Percentiles rank a stretch among this genome's conserved stretches.
Conservation (phyloP, 2,797 vertebrate species). For the Enteromius anoplus region DNA sequence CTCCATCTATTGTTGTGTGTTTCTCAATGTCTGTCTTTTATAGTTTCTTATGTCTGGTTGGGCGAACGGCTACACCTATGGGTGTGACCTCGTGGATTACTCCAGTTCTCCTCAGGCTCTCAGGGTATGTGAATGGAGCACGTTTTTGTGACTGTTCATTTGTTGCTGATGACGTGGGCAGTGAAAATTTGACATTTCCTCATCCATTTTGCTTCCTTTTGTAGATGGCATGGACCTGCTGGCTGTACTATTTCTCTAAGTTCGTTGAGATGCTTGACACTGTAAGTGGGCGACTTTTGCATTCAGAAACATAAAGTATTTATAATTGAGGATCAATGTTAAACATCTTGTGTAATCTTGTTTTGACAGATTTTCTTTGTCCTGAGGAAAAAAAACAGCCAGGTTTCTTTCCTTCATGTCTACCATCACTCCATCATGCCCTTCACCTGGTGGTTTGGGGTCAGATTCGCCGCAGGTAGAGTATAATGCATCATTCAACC, state of each 20-base stretch:
- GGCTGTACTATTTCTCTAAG: slow-evolving; percentile 89
- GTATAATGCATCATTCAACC: background rate
- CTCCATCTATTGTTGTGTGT: slow-evolving; percentile 1
- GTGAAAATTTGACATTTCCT: background rate
- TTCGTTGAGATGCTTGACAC: slow-evolving; percentile 88
- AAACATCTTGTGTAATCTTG: background rate
- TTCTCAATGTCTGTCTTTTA: background rate
- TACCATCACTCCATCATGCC: slow-evolving; percentile 90
- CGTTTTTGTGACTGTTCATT: background rate
- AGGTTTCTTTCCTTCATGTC: slow-evolving; percentile 87
- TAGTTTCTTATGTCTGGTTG: slow-evolving; percentile 90
- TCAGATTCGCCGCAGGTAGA: slow-evolving; percentile 88
- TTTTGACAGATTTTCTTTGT: slow-evolving; percentile 84
- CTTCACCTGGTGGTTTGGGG: slow-evolving; percentile 92
- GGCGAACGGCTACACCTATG: slow-evolving; percentile 86
- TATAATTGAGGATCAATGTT: too few species aligned
- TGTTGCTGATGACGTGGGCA: background rate
- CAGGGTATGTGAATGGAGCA: slow-evolving; percentile 73
- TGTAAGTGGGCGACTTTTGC: slow-evolving; percentile 71
- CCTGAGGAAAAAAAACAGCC: slow-evolving; percentile 86
- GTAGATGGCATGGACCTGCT: slow-evolving; percentile 86
- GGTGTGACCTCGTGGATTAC: slow-evolving; percentile 86
- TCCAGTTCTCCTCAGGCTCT: slow-evolving; percentile 80
- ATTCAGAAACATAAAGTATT: rapidly evolving
- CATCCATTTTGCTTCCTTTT: background rate